phyloP scores from a whole-genome alignment of 2,888 invertebrate genomes.

The Sylvicola fuscatus region DNA sequence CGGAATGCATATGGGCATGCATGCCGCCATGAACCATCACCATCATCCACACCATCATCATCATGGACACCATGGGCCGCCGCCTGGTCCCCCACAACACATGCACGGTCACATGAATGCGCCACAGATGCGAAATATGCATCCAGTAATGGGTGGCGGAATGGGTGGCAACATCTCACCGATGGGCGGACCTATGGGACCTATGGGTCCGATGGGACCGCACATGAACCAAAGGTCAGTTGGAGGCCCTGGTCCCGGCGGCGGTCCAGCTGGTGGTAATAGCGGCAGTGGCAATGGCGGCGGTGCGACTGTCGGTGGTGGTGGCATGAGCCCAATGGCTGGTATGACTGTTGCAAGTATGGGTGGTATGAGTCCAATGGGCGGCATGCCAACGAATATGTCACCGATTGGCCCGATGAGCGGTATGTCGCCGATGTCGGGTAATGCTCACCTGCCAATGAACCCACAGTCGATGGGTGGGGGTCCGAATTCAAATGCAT shows the following conservation, averaged over 20 bases:
- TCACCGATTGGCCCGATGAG: conserved; percentile 47
- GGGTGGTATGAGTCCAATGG: conserved; percentile 33
- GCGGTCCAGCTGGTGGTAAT: conserved; percentile 3
- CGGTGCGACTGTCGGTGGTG: conserved; percentile 22
- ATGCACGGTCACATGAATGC: conserved; percentile 17
- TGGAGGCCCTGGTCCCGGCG: conserved; percentile 4
- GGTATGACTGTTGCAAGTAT: conserved; percentile 32
- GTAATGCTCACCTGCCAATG: conserved; percentile 39
- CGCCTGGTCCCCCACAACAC: conserved; percentile 4
- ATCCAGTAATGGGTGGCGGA: conserved; percentile 33
- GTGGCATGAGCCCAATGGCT: conserved; percentile 8
- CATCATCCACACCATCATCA: conserved; percentile 47
- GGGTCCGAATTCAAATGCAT: too few relatives aligned
- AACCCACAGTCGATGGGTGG: conserved; percentile 25
- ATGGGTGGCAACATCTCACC: conserved; percentile 20
- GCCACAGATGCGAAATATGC: conserved; percentile 33
- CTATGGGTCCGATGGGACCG: conserved; percentile 6
- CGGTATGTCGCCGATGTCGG: conserved; percentile 48
- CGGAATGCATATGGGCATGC: conserved; percentile 15
- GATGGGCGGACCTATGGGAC: conserved; percentile 21
- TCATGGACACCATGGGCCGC: conserved; percentile 6
- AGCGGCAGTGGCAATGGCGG: conserved; percentile 18
- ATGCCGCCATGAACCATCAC: conserved; percentile 28
- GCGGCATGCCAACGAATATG: conserved; percentile 28
- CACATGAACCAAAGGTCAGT: conserved; percentile 10